Percentiles rank a stretch among this genome's conserved stretches.
phyloP scores from a whole-genome alignment of 1,140 invertebrate genomes.

The Yoshiicerus persimilis region DNA sequence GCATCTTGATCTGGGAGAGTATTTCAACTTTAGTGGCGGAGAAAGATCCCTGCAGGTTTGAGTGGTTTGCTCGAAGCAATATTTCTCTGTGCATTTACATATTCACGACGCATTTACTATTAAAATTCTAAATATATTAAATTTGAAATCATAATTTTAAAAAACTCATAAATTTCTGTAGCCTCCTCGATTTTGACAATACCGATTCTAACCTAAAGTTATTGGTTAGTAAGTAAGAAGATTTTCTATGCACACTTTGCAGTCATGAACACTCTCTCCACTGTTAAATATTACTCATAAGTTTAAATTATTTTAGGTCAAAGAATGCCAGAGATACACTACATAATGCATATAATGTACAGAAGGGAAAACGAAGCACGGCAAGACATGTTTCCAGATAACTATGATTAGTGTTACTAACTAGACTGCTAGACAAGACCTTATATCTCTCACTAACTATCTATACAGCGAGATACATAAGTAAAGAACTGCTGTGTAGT shows the following conservation, averaged over 20 bases:
- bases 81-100: not conserved
- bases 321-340: not conserved
- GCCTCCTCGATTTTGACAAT: not conserved
- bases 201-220: not conserved
- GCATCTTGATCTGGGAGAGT: not conserved
- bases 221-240: not conserved
- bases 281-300: not conserved
- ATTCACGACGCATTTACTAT: not conserved
- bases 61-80: not conserved
- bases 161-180: not conserved
- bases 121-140: not conserved
- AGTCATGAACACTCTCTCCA: not conserved
- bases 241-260: not conserved
- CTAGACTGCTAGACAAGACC: not conserved
- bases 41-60: not conserved
- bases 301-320: not conserved
- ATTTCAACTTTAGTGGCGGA: not conserved
- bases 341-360: not conserved
- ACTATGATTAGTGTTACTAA: not conserved
- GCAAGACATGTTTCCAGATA: not conserved
- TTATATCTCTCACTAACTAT: not conserved
- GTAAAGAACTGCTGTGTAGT: not conserved
- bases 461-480: not conserved
- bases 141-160: not conserved
- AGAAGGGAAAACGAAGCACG: not conserved